A percentile compares a stretch with the other conserved stretches of the same genome.
Conservation (phyloP, 2,888 invertebrate genomes). For the Agrochola macilenta region DNA sequence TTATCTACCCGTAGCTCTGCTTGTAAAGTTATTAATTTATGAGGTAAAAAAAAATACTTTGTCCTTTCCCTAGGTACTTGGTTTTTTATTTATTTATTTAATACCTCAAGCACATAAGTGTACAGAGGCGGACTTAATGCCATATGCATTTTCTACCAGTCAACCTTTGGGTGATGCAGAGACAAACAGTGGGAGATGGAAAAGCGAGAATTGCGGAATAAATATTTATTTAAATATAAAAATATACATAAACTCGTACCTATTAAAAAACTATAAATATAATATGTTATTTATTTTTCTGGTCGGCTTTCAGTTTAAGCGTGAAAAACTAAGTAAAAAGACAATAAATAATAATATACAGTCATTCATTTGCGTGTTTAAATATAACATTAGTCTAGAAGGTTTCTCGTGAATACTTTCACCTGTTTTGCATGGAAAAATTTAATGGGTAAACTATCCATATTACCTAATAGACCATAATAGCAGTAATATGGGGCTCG, state of each 20-base stretch:
- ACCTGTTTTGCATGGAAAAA: conserved; percentile 5
- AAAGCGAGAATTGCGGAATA: no score
- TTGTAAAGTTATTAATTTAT: neutral
- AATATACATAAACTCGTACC: no score
- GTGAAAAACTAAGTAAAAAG: neutral
- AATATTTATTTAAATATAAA: no score
- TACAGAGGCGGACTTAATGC: no score
- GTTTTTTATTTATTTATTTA: no score
- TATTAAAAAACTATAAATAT: no score
- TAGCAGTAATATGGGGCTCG: conserved; percentile 13
- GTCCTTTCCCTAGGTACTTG: neutral
- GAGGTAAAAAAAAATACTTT: neutral
- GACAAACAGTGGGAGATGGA: no score
- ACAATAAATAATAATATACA: neutral
- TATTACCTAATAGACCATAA: conserved; percentile 3
- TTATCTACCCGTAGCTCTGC: neutral
- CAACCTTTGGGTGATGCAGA: no score
- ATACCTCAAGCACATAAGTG: no score
- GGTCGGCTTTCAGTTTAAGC: neutral
- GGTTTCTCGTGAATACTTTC: conserved; percentile 17
- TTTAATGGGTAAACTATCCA: neutral
- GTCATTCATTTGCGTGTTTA: neutral
- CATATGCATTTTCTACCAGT: no score
- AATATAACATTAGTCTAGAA: neutral
- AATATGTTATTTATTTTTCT: neutral